Percentiles rank a stretch among this genome's conserved stretches.
Conservation (phyloP, 2,113 vertebrate genomes). For the Coptodon rendalli region DNA sequence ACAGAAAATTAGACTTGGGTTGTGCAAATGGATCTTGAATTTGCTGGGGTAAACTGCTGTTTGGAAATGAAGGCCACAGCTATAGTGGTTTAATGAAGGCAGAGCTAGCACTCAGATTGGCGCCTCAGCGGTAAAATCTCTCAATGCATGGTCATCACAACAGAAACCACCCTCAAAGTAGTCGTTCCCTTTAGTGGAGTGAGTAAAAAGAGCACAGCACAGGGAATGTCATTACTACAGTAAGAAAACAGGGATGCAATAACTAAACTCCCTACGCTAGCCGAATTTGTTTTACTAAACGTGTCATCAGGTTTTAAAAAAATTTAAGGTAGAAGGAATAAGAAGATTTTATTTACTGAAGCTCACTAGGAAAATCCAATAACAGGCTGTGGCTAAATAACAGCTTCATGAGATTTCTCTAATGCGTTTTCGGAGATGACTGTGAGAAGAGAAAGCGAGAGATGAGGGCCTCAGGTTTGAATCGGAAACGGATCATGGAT, state of each 20-base stretch:
- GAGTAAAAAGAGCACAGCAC: constrained; percentile 4
- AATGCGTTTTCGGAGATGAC: neutral
- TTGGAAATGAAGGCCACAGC: constrained; percentile 13
- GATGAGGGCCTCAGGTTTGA: constrained; percentile 3
- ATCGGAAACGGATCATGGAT: constrained; percentile 58
- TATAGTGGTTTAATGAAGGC: constrained; percentile 44
- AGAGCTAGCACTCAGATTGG: neutral
- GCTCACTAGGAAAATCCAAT: neutral
- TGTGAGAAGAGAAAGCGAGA: neutral
- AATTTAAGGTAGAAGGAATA: neutral
- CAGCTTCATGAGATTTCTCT: neutral
- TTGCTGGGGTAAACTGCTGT: constrained; percentile 37
- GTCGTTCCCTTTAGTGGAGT: constrained; percentile 30
- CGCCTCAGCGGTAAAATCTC: constrained; percentile 24
- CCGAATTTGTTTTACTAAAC: neutral
- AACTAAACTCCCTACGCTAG: neutral
- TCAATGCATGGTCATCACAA: constrained; percentile 36
- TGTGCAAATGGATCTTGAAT: constrained; percentile 43
- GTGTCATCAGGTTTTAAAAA: neutral
- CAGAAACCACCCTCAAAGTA: constrained; percentile 14
- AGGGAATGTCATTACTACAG: neutral
- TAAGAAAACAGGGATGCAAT: neutral
- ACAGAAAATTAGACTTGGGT: constrained; percentile 20
- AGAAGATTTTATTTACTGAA: neutral
- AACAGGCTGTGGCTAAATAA: neutral